Evolutionary conservation across 2,888 invertebrate species (phyloP), one percentile per base, ranked within the genome.

Genomic region (Pandemis heparana): DNA sequence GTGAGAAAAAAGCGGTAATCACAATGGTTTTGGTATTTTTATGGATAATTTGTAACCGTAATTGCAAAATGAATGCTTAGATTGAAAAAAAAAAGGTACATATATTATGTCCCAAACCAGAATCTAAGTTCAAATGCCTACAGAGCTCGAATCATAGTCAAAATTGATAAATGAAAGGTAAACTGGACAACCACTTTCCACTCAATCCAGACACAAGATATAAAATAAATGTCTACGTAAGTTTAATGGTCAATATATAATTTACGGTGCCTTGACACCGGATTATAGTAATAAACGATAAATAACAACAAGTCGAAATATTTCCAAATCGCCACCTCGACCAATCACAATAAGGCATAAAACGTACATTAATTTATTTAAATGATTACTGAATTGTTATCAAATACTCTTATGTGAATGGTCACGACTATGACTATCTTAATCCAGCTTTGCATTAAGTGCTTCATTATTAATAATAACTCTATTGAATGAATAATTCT

Each of bases 251-350:
- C 38, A 68, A 61, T 63, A 48, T 63, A 56, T 56, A 46, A 72
- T 67, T 67, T 64, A 59, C 6, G 12, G 53, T n/a, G 23, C 48
- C 59, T 39, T 65, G 65, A 60, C 46, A 71, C 16, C 23, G 39
- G 60, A 65, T 71, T 71, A 65, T 39, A 60, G 48, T 64, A 64
- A 38, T 64, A 71, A 18, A 60, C 23, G n/a, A 66, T 60, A 66
- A 43, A 61, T 70, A n/a, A 43, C 18, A 43, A 68, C 60, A 72
- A 77, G 78, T 81, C 81, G 79, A 82, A 86, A 86, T 83, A 86
- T 88, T 87, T 81, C 87, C 88, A 87, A 86, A 84, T 88, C 86
- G 85, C 80, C 83, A 80, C 80, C 76, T 78, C 84, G 83, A 85
- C 85, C 82, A 80, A 81, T 59, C 79, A 82, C 77, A 81, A 82